A percentile compares a stretch with the other conserved stretches of the same genome.
Evolutionary conservation across 2,797 vertebrate species (phyloP).

Genomic region (Heteromormyrus szaboi): DNA sequence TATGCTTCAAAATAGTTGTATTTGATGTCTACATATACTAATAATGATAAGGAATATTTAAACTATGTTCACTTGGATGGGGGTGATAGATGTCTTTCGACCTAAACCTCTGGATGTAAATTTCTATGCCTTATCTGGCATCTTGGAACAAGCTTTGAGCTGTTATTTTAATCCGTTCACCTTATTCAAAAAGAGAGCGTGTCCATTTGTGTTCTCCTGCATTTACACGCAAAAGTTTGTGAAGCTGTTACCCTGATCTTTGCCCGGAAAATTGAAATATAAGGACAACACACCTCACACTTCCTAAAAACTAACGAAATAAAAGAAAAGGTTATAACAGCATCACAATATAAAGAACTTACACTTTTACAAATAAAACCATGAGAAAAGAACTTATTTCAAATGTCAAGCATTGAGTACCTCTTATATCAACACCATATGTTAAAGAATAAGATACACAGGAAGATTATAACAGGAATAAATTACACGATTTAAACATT

Average conservation of each 20-base stretch:
- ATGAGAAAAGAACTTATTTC: constrained; percentile 80
- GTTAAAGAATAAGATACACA: constrained; percentile 94
- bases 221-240: constrained; percentile 47
- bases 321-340: constrained; percentile 34
- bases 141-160: constrained; percentile 38
- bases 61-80: constrained; percentile 70
- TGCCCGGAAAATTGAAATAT: constrained; percentile 55
- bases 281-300: constrained; percentile 37
- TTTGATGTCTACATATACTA: constrained; percentile 69
- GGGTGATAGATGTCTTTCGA: constrained; percentile 62
- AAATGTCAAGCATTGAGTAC: constrained; percentile 91
- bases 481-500: constrained; percentile 85
- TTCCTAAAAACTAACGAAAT: constrained; percentile 53
- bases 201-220: constrained; percentile 17
- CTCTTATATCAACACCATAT: constrained; percentile 93
- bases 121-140: constrained; percentile 35
- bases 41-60: constrained; percentile 60
- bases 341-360: constrained; percentile 48
- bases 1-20: constrained; percentile 56
- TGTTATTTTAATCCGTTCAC: constrained; percentile 22
- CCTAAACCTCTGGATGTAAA: constrained; percentile 63
- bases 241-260: constrained; percentile 53
- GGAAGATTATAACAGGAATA: constrained; percentile 90
- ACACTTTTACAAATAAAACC: constrained; percentile 71
- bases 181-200: constrained; percentile 23